phyloP scores from a whole-genome alignment of 1,140 invertebrate genomes.

The Papilio machaon region DNA sequence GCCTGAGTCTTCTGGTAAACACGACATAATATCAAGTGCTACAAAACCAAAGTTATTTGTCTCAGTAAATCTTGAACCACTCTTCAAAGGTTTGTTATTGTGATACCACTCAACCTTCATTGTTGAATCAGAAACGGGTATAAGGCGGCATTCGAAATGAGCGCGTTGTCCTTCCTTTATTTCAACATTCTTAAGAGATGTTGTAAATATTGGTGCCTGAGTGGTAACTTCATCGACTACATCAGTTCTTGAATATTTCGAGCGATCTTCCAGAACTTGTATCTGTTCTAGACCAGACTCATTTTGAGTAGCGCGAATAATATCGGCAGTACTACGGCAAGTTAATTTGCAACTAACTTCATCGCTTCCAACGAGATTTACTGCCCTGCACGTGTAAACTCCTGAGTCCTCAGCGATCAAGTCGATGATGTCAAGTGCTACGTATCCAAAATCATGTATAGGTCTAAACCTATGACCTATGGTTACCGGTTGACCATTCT shows the following conservation, averaged over 20 bases:
- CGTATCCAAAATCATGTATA: constrained; percentile 98
- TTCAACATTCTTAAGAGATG: constrained; percentile 93
- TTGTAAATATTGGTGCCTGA: constrained; percentile 95
- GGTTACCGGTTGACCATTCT: constrained; percentile 93
- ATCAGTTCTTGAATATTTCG: constrained; percentile 88
- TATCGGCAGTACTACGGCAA: constrained; percentile 89
- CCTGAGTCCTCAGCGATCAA: constrained; percentile 96
- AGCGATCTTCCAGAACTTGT: constrained; percentile 92
- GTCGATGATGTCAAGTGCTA: constrained; percentile 95
- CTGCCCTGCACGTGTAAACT: constrained; percentile 95
- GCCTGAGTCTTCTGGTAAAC: constrained; percentile 95
- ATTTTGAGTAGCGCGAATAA: constrained; percentile 92
- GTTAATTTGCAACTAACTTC: constrained; percentile 89
- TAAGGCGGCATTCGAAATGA: constrained; percentile 97
- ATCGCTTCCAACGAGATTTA: constrained; percentile 93
- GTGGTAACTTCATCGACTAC: constrained; percentile 91
- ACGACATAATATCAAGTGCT: constrained; percentile 95
- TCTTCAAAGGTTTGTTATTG: constrained; percentile 94
- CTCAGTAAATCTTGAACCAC: constrained; percentile 93
- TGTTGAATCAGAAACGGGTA: constrained; percentile 97
- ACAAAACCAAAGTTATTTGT: constrained; percentile 98
- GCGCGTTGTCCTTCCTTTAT: constrained; percentile 97
- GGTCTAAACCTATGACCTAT: constrained; percentile 95
- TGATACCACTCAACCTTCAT: constrained; percentile 99
- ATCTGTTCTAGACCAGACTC: constrained; percentile 93